Percentiles rank a stretch among this genome's conserved stretches.
These are phyloP conservation scores for Cataglyphis cursor DNA, from an alignment of 2,888 invertebrate species.

Conservation along the genomic window DNA sequence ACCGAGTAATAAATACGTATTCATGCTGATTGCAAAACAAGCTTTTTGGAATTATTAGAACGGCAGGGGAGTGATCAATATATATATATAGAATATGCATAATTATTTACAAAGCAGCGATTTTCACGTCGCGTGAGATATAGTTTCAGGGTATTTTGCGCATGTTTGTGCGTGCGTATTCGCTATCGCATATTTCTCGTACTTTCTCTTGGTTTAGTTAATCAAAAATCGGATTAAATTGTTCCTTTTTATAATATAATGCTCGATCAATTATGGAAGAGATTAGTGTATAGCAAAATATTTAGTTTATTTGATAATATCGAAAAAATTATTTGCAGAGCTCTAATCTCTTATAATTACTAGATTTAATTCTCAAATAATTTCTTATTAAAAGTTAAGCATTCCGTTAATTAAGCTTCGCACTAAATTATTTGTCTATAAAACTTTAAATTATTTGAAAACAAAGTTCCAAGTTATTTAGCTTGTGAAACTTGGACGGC, in stretches of 20 bases:
- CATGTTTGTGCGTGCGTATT: not conserved
- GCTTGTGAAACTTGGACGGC: not conserved
- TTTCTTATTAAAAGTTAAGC: conserved; percentile 36
- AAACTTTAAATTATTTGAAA: conserved; percentile 32
- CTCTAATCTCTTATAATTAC: not conserved
- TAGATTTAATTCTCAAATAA: not conserved
- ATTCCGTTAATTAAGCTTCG: conserved; percentile 38
- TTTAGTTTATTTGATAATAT: conserved; percentile 15
- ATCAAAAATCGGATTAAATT: not conserved
- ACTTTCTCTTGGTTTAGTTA: not conserved
- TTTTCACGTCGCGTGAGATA: conserved; percentile 8
- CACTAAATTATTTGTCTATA: conserved; percentile 19
- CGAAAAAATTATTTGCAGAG: not conserved
- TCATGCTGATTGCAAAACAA: conserved; percentile 46
- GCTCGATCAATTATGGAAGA: not conserved
- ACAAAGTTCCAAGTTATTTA: conserved; percentile 30
- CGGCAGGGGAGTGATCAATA: conserved; percentile 64
- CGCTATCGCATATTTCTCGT: not conserved
- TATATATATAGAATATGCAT: conserved; percentile 37
- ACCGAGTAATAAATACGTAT: conserved; percentile 54
- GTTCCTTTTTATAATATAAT: not conserved
- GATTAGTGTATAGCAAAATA: not conserved
- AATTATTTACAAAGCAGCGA: conserved; percentile 69
- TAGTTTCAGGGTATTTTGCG: not conserved
- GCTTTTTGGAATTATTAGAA: conserved; percentile 59